Base-by-base conservation (phyloP, 2,797 vertebrate genomes). In the Myotis planiceps region DNA sequence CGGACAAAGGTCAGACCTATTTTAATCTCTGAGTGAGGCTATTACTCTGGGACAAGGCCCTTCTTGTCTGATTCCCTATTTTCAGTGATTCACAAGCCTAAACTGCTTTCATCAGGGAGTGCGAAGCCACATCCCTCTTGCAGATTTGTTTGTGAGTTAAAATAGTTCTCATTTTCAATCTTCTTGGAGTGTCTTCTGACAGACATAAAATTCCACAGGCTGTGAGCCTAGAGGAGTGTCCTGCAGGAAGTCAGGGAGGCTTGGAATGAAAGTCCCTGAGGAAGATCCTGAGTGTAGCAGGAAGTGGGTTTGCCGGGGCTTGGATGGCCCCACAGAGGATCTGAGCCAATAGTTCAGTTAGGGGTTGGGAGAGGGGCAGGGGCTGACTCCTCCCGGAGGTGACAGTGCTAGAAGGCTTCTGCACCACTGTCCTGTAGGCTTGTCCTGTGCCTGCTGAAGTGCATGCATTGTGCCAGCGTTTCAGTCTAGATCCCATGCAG, bases 1-100 rank as follows among this genome's bases (percentile, higher is more conserved):
- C 21, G 94, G 82, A 95, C 88, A 96, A 97, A 97, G 94, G 96
- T 97, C 97, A 96, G 95, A 39, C 90, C 96, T 97, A 97, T 97
- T 97, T 97, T 96, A 92, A 96, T 95, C 96, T 97, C 90, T 95
- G 94, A 94, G 95, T 79, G 79, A 72, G 91, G 83, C 88, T 95
- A 49, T 94, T 91, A 81, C 96, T 88, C 74, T 55, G 39, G 80
- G 88, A 98, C 97, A 97, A 97, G 96, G 95, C 92, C 80, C 88
- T 93, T 88, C 78, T 97, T 97, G 96, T 97, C 88, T 81, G 90
- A 94, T 92, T 92, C 82, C 85, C 90, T 97, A 95, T 97, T 97
- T 97, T 94, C 95, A 89, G 96, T 92, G 95, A 96, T 97, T 97
- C 97, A 93, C 95, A 95, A 75, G 85, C 90, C 37, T 32, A 21